Conservation (phyloP, 2,888 invertebrate species). For the Frankliniella fusca region DNA sequence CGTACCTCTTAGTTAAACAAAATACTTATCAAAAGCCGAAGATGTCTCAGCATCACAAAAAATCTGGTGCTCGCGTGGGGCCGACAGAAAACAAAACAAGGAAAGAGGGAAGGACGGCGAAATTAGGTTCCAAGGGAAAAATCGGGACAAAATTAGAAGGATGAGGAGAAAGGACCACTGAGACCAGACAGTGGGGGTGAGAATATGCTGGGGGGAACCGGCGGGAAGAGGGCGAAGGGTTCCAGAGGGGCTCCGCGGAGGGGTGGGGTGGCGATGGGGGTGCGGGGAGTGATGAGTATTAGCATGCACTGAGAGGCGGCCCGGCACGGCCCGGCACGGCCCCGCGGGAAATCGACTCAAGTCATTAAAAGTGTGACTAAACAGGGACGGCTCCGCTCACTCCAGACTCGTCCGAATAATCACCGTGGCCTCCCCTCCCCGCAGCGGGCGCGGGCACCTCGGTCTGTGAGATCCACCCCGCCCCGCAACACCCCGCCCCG, state of each 20-base stretch:
- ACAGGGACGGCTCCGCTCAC: not conserved
- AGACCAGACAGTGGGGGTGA: not conserved
- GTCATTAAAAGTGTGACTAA: slow-evolving; percentile 25
- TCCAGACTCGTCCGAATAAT: not conserved
- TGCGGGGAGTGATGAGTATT: not conserved
- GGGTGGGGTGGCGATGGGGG: not conserved
- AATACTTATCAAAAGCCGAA: too few species aligned
- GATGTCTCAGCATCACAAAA: too few species aligned
- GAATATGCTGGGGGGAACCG: not conserved
- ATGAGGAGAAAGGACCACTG: not conserved
- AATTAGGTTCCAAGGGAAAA: too few species aligned
- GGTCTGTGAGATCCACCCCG: not conserved
- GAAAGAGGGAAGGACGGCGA: too few species aligned
- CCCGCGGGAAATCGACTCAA: slow-evolving; percentile 23
- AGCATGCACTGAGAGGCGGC: slow-evolving; percentile 23
- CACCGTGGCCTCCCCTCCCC: not conserved
- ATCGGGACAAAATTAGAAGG: not conserved
- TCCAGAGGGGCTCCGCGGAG: not conserved
- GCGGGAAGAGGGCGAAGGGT: not conserved
- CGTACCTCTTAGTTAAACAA: too few species aligned
- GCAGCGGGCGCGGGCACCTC: not conserved
- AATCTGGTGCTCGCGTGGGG: too few species aligned
- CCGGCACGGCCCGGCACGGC: too few species aligned
- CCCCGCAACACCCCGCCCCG: not conserved
- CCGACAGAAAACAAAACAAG: too few species aligned